Percentiles rank a stretch among this genome's conserved stretches.
Evolutionary conservation across 1,140 invertebrate species (phyloP).

Genomic region (Manduca sexta): DNA sequence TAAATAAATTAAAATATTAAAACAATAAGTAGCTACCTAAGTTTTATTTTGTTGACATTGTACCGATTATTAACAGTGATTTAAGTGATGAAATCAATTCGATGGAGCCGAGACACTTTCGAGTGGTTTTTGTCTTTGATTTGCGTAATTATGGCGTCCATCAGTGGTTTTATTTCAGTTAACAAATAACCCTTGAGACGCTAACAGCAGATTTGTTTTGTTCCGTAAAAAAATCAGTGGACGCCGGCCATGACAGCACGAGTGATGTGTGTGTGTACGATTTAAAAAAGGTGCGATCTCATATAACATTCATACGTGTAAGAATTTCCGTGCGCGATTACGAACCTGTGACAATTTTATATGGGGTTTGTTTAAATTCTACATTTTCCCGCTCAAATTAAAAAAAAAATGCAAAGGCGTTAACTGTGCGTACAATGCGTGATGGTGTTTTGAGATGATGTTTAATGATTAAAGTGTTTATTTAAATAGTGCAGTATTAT

Average conservation of each 20-base stretch:
- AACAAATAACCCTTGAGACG: slow-evolving; percentile 3
- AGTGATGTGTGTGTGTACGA: slow-evolving; percentile 1
- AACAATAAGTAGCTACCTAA: too few relatives aligned
- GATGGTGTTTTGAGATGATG: slow-evolving; percentile 21
- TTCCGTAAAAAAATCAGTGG: too few relatives aligned
- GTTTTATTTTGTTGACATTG: background rate
- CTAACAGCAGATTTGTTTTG: slow-evolving; percentile 5
- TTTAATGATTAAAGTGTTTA: slow-evolving; percentile 12
- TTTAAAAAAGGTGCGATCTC: background rate
- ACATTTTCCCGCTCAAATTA: too few relatives aligned
- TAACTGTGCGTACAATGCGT: slow-evolving; percentile 21
- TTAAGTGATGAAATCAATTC: slow-evolving; percentile 19
- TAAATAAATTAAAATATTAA: too few relatives aligned
- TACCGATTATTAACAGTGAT: background rate
- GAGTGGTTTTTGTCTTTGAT: slow-evolving; percentile 15
- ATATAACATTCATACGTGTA: slow-evolving; percentile 3
- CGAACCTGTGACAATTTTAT: too few relatives aligned
- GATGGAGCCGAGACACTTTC: slow-evolving; percentile 14
- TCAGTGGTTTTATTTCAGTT: slow-evolving; percentile 16
- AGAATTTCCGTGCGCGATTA: slow-evolving; percentile 1
- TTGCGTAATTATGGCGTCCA: slow-evolving; percentile 24
- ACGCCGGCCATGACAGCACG: background rate
- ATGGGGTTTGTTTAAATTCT: too few relatives aligned
- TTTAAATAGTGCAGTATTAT: slow-evolving; percentile 11
- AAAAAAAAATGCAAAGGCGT: too few relatives aligned